A percentile compares a stretch with the other conserved stretches of the same genome.
These are phyloP conservation scores for Macaria liturata DNA, from an alignment of 2,888 invertebrate species.

Conservation along the genomic window DNA sequence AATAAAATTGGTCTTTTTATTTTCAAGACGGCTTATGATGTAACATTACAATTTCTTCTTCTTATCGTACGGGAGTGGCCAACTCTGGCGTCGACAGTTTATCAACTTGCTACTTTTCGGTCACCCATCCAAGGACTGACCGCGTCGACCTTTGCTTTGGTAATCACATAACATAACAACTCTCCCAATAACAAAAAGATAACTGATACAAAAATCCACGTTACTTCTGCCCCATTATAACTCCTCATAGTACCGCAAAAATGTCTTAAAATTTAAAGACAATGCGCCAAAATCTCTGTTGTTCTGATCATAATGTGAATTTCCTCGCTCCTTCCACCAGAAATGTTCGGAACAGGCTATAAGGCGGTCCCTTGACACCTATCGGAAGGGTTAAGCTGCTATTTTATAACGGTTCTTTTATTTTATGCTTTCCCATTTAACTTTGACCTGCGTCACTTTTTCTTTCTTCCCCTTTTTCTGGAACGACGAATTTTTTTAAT, in stretches of 20 bases:
- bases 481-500: slow-evolving; percentile 16
- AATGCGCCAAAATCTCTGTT: slow-evolving; percentile 14
- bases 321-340: slow-evolving; percentile 23
- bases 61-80: too few species aligned
- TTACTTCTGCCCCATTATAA: too few species aligned
- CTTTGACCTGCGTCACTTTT: slow-evolving; percentile 30
- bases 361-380: slow-evolving; percentile 39
- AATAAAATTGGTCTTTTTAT: too few species aligned
- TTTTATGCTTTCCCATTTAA: slow-evolving; percentile 31
- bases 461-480: slow-evolving; percentile 10
- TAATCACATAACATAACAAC: too few species aligned
- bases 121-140: too few species aligned
- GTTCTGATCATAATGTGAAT: slow-evolving; percentile 20
- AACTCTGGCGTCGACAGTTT: too few species aligned
- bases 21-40: too few species aligned
- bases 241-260: slow-evolving; percentile 6
- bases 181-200: too few species aligned
- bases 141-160: too few species aligned
- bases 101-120: too few species aligned
- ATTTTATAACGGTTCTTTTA: slow-evolving; percentile 40
- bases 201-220: too few species aligned
- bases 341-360: slow-evolving; percentile 34
- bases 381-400: slow-evolving; percentile 43
- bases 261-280: slow-evolving; percentile 26
- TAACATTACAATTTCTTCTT: too few species aligned